Evolutionary conservation across 2,113 vertebrate genomes (phyloP).

Genomic region (Myotis lucifugus): DNA sequence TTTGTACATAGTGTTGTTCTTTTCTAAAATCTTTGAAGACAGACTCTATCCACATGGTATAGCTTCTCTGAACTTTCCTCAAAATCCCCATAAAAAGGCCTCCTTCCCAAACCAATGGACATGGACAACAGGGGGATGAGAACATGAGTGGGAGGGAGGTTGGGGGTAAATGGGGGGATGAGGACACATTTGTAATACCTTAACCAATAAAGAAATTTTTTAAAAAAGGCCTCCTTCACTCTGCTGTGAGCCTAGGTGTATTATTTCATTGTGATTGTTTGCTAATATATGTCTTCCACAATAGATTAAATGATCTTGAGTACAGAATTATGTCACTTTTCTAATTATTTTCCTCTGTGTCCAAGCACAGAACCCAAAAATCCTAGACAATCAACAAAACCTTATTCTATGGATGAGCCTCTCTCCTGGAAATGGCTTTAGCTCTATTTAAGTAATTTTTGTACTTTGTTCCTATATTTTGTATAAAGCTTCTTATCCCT

Average conservation of each 20-base stretch:
- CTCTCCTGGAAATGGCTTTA: background rate
- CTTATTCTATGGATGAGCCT: background rate
- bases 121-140: no score
- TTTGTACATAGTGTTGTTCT: conserved; percentile 18
- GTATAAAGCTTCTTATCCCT: background rate
- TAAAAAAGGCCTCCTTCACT: background rate
- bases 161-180: no score
- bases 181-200: no score
- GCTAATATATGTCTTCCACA: background rate
- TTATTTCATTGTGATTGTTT: conserved; percentile 31
- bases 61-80: background rate
- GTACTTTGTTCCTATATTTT: background rate
- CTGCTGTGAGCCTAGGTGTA: background rate
- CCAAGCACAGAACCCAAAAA: background rate
- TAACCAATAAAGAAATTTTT: no score
- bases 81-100: background rate
- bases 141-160: no score
- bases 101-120: background rate
- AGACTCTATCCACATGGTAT: background rate
- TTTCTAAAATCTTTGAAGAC: conserved; percentile 44
- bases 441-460: background rate
- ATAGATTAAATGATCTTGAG: background rate
- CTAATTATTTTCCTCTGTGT: background rate
- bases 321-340: conserved; percentile 10
- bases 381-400: background rate